phyloP scores from a whole-genome alignment of 2,888 invertebrate species.

The Megastigmus dorsalis region DNA sequence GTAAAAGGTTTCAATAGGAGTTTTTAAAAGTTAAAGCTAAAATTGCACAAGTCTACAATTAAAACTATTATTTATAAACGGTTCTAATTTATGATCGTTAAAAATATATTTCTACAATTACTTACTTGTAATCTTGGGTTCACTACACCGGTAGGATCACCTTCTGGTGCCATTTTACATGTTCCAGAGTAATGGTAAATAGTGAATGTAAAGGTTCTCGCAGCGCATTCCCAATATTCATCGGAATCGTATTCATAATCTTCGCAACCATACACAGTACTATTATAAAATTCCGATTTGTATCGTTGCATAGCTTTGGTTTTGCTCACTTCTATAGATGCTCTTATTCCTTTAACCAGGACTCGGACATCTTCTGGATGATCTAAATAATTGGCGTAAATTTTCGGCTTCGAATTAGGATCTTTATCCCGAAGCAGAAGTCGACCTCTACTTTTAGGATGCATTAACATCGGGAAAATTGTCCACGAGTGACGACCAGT shows the following conservation, averaged over 20 bases:
- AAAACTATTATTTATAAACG: too few species aligned
- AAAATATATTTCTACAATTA: background rate
- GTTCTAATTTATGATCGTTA: background rate
- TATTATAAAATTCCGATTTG: conserved; percentile 77
- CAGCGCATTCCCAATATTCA: conserved; percentile 82
- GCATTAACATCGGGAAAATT: conserved; percentile 80
- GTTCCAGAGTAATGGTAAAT: conserved; percentile 82
- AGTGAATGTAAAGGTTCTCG: conserved; percentile 81
- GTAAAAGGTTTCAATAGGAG: too few species aligned
- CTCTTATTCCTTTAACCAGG: conserved; percentile 78
- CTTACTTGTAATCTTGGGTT: conserved; percentile 77
- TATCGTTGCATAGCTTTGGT: conserved; percentile 79
- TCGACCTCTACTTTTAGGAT: conserved; percentile 82
- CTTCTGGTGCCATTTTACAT: conserved; percentile 80
- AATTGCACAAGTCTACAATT: too few species aligned
- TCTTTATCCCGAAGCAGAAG: conserved; percentile 80
- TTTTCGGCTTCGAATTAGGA: conserved; percentile 80
- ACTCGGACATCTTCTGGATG: conserved; percentile 80
- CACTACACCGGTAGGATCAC: conserved; percentile 80
- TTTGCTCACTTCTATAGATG: conserved; percentile 77
- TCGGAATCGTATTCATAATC: conserved; percentile 80
- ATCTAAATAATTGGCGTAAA: conserved; percentile 83
- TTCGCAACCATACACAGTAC: conserved; percentile 78
- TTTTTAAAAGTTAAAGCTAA: too few species aligned
- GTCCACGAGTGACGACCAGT: conserved; percentile 77